Evolutionary conservation across 2,113 vertebrate genomes (phyloP).

Genomic region (Corapipo altera): DNA sequence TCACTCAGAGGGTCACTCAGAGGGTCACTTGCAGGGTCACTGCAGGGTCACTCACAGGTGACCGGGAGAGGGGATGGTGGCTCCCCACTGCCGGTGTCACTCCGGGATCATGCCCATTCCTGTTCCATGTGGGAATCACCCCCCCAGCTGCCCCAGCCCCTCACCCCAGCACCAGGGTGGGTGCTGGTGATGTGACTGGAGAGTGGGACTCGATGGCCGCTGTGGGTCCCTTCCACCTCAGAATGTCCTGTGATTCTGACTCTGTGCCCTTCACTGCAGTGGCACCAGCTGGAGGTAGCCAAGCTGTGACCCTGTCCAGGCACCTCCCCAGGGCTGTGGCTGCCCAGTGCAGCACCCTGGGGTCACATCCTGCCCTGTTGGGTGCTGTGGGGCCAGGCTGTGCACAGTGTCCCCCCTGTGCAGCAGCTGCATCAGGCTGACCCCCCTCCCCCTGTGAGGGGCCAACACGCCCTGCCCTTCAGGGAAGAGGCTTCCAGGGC

Average conservation of each 20-base stretch:
- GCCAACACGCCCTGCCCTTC: not conserved
- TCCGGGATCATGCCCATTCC: accelerated
- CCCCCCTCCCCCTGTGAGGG: accelerated
- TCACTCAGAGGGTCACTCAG: not conserved
- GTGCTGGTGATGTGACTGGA: accelerated
- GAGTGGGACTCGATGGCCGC: not conserved
- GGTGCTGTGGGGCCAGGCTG: accelerated
- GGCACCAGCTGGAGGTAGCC: not conserved
- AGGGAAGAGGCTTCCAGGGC: not conserved
- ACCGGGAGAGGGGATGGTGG: not conserved
- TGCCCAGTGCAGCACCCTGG: accelerated
- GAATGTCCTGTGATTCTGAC: not conserved
- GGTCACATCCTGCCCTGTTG: not conserved
- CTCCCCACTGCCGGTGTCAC: not conserved
- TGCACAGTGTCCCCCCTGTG: accelerated
- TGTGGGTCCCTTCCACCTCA: not conserved
- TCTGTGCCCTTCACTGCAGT: accelerated
- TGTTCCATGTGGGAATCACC: not conserved
- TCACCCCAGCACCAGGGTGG: accelerated
- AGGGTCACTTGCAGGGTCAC: not conserved
- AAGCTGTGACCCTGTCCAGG: not conserved
- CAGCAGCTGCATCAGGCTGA: accelerated
- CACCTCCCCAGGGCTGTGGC: no score
- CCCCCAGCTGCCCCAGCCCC: not conserved
- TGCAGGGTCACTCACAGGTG: not conserved